Evolutionary conservation across 2,113 vertebrate genomes (phyloP), one percentile per base, ranked within the genome.

Genomic region (Sturnus vulgaris): DNA sequence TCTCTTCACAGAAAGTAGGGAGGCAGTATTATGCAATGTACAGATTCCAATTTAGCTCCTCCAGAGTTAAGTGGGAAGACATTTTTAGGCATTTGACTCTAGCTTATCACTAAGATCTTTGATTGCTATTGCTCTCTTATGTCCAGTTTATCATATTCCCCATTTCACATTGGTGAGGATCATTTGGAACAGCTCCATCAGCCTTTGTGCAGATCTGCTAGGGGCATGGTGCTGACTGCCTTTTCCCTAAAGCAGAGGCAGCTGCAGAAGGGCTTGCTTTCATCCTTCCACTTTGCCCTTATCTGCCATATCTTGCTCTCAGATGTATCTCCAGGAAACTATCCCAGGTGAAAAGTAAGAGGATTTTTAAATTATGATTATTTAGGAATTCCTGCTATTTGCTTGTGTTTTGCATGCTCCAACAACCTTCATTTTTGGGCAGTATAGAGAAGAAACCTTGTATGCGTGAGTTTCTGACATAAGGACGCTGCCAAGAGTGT

Each of bases 141-240:
- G 20, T 63, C 27, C 39, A 55, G 27, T 63, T 78, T 68, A 63
- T 71, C 35, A 60, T 33, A 64, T 35, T 63, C 20, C 12, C 27
- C 8, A 8, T 57, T 80, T 73, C 64, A 78, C 1, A 7, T 59
- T 53, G 52, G 25, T 50, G 69, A 84, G 42, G 60, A 57, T 28
- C 1, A 1, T 12, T n/a, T 73, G 25, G 35, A 39, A 61, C 20
- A 24, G n/a, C 23, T 55, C 25, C 1, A 2, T 47, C 11, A 5
- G 28, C 33, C 14, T 73, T 72, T 56, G 31, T 70, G 60, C 33
- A 61, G 37, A 22, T 42, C 72, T 61, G 37, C 59, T 49, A 25
- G 27, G 46, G 59, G 37, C 37, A 60, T 16, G 40, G 33, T 23
- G 10, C 66, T 75, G 57, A 20, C 57, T 42, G 37, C 22, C 37